These are phyloP conservation scores for Corythucha ciliata DNA, from an alignment of 2,888 invertebrate species.

Conservation along the genomic window DNA sequence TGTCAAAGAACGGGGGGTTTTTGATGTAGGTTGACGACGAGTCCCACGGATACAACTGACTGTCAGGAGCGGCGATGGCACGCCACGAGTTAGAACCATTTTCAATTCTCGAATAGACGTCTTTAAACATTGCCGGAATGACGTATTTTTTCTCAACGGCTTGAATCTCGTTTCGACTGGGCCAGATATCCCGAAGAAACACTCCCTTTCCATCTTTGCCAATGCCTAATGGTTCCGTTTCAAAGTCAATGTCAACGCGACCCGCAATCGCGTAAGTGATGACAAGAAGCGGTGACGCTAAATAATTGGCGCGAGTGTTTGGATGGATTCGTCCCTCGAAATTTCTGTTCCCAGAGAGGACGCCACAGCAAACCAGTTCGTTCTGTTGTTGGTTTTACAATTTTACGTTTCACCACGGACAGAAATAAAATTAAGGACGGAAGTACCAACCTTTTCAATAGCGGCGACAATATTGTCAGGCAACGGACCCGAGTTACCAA, in stretches of 20 bases:
- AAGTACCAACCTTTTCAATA: constrained; percentile 66
- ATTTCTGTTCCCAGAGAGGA: constrained; percentile 93
- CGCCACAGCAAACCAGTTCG: constrained; percentile 88
- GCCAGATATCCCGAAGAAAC: constrained; percentile 93
- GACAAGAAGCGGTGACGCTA: constrained; percentile 93
- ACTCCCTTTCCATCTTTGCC: constrained; percentile 59
- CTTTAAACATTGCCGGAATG: constrained; percentile 93
- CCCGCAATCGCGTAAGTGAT: constrained; percentile 97
- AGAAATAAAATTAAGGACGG: background rate
- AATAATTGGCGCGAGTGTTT: constrained; percentile 90
- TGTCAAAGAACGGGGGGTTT: constrained; percentile 89
- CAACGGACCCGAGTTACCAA: constrained; percentile 94
- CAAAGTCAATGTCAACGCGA: constrained; percentile 89
- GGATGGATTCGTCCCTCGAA: constrained; percentile 98
- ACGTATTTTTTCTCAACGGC: constrained; percentile 77
- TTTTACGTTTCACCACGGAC: background rate
- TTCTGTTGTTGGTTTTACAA: no score
- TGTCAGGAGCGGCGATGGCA: constrained; percentile 62
- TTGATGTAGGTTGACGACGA: constrained; percentile 86
- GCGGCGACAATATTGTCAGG: constrained; percentile 84
- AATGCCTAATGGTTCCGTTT: constrained; percentile 58
- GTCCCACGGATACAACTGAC: constrained; percentile 88
- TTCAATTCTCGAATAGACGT: constrained; percentile 77
- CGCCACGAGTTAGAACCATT: constrained; percentile 82
- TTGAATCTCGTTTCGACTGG: constrained; percentile 80